A percentile compares a stretch with the other conserved stretches of the same genome.
phyloP scores from a whole-genome alignment of 2,888 invertebrate genomes.

The Lepidonotus clava region DNA sequence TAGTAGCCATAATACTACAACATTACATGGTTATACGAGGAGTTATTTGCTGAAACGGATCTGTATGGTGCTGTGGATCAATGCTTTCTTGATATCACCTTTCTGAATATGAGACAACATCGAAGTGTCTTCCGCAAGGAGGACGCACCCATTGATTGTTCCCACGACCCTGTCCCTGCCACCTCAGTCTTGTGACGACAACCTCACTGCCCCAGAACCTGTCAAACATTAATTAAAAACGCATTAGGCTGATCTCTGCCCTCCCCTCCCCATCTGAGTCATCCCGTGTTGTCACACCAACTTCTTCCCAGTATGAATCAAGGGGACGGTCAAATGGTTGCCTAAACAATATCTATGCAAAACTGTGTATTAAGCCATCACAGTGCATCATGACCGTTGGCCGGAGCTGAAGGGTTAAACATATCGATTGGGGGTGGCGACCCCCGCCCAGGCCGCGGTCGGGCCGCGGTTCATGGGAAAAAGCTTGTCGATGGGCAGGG shows the following conservation, averaged over 20 bases:
- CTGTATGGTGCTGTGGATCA: no score
- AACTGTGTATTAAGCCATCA: no score
- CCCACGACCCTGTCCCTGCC: not conserved
- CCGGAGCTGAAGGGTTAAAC: conserved; percentile 5
- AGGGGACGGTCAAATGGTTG: not conserved
- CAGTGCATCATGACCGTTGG: no score
- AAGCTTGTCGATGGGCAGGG: not conserved
- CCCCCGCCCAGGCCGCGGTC: not conserved
- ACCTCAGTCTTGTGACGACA: no score
- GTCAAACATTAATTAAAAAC: conserved; percentile 3
- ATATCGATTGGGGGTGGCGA: not conserved
- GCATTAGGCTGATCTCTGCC: not conserved
- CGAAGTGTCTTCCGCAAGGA: not conserved
- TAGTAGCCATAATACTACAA: no score
- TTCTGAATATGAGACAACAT: not conserved
- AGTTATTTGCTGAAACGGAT: no score
- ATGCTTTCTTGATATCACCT: conserved; percentile 13
- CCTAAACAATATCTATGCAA: no score
- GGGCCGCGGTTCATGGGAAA: not conserved
- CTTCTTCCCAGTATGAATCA: not conserved
- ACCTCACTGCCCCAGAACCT: conserved; percentile 19
- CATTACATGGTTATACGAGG: no score
- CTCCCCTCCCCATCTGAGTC: not conserved
- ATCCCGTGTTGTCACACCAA: not conserved
- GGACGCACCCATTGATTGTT: conserved; percentile 22